Conservation (phyloP, 2,888 invertebrate species). For the Pardosa pseudoannulata region DNA sequence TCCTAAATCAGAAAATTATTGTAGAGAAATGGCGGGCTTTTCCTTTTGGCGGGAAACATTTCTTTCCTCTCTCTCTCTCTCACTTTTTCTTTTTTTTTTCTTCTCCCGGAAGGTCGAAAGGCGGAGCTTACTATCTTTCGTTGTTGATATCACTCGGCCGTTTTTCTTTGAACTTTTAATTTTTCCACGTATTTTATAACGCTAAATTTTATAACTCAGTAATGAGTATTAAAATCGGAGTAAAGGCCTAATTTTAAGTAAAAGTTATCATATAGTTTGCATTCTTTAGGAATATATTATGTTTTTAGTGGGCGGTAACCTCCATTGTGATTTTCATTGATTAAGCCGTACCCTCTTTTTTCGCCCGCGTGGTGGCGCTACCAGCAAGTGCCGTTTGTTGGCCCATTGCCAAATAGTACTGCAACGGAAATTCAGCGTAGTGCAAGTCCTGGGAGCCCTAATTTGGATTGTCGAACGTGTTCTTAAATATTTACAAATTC, state of each 20-base stretch:
- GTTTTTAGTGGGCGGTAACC: constrained; percentile 46
- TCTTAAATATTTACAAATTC: not conserved
- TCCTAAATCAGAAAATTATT: too few species aligned
- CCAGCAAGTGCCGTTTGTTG: constrained; percentile 21
- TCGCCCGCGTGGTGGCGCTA: not conserved
- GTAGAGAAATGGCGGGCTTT: constrained; percentile 64
- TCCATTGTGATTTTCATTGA: constrained; percentile 42
- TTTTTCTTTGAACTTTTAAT: constrained; percentile 25
- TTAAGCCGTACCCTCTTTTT: constrained; percentile 44
- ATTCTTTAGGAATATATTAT: constrained; percentile 52
- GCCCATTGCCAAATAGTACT: constrained; percentile 42
- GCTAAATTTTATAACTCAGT: too few species aligned
- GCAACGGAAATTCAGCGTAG: constrained; percentile 38
- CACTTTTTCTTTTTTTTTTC: too few species aligned
- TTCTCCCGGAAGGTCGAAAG: constrained; percentile 60
- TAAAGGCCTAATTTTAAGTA: too few species aligned
- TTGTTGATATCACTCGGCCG: constrained; percentile 38
- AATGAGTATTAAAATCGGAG: too few species aligned
- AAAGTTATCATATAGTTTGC: too few species aligned
- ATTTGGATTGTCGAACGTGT: not conserved
- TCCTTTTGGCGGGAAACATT: constrained; percentile 63
- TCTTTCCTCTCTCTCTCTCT: not conserved
- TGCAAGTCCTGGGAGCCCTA: constrained; percentile 13
- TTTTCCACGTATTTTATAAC: too few species aligned
- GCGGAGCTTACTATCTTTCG: constrained; percentile 50